Evolutionary conservation across 2,797 vertebrate genomes (phyloP).

Genomic region (Pteronotus mesoamericanus): DNA sequence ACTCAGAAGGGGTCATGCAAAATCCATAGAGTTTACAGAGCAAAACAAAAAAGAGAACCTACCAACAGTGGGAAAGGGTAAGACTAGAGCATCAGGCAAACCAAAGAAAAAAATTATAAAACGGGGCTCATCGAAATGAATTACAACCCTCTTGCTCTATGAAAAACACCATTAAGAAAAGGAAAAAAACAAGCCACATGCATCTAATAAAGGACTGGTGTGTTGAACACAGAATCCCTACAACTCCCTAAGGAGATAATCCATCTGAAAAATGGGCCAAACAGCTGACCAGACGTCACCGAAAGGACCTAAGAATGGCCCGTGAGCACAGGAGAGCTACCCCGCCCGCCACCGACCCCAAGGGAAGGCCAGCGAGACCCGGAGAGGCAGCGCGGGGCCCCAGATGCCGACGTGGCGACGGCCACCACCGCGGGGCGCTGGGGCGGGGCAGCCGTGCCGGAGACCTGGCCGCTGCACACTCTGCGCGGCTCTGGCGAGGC

Average conservation of each 20-base stretch:
- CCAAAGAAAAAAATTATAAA: background rate
- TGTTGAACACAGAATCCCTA: background rate
- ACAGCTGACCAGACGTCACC: background rate
- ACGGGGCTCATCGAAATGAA: background rate
- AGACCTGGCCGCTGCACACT: background rate
- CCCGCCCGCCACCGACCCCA: background rate
- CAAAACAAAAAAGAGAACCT: background rate
- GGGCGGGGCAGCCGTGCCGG: too few species aligned
- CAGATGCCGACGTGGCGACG: too few species aligned
- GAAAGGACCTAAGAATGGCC: background rate
- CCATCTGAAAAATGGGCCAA: background rate
- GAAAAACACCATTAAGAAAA: background rate
- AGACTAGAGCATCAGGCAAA: background rate
- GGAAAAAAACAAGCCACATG: background rate
- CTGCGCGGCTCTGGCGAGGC: background rate
- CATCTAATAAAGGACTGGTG: background rate
- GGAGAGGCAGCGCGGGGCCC: background rate
- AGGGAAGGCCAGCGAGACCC: background rate
- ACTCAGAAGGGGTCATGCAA: background rate
- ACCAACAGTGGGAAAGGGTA: background rate
- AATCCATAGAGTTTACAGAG: background rate
- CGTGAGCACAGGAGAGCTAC: background rate
- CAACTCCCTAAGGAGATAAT: background rate
- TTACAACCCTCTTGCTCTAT: background rate
- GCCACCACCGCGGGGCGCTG: too few species aligned